A percentile compares a stretch with the other conserved stretches of the same genome.
phyloP scores from a whole-genome alignment of 1,140 invertebrate species.

The Periplaneta americana region DNA sequence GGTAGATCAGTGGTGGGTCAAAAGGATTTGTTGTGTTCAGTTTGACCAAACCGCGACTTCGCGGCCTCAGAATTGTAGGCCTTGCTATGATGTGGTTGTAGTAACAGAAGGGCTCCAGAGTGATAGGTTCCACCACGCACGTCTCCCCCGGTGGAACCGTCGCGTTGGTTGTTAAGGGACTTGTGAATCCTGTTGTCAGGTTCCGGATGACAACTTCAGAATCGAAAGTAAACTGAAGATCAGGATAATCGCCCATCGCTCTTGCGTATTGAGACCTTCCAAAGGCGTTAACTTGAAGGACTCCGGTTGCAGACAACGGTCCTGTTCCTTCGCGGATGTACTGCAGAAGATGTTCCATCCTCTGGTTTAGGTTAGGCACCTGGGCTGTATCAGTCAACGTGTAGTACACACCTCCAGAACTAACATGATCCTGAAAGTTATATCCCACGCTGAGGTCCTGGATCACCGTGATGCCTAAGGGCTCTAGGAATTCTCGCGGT shows the following conservation, averaged over 20 bases:
- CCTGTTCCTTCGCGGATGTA: neutral
- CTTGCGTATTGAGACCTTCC: slow-evolving; percentile 45
- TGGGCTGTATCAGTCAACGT: slow-evolving; percentile 66
- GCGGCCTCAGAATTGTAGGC: slow-evolving; percentile 44
- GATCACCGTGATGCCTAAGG: slow-evolving; percentile 39
- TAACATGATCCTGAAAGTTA: slow-evolving; percentile 42
- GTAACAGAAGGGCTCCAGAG: neutral
- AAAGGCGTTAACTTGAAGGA: neutral
- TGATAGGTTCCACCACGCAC: neutral
- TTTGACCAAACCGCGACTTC: slow-evolving; percentile 49
- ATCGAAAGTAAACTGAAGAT: slow-evolving; percentile 69
- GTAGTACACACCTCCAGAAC: slow-evolving; percentile 74
- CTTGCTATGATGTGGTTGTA: slow-evolving; percentile 4
- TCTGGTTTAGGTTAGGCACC: slow-evolving; percentile 35
- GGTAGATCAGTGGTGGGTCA: slow-evolving; percentile 55
- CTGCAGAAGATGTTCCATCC: neutral
- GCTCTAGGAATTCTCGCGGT: slow-evolving; percentile 48
- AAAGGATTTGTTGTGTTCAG: slow-evolving; percentile 50
- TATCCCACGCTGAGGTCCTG: slow-evolving; percentile 47
- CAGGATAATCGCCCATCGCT: slow-evolving; percentile 60
- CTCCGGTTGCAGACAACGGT: neutral
- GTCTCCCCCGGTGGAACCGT: neutral
- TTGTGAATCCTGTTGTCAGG: slow-evolving; percentile 27
- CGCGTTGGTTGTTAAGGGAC: slow-evolving; percentile 50
- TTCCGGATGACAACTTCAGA: slow-evolving; percentile 42